Evolutionary conservation across 2,888 invertebrate genomes (phyloP).

Genomic region (Campoplex capitator): DNA sequence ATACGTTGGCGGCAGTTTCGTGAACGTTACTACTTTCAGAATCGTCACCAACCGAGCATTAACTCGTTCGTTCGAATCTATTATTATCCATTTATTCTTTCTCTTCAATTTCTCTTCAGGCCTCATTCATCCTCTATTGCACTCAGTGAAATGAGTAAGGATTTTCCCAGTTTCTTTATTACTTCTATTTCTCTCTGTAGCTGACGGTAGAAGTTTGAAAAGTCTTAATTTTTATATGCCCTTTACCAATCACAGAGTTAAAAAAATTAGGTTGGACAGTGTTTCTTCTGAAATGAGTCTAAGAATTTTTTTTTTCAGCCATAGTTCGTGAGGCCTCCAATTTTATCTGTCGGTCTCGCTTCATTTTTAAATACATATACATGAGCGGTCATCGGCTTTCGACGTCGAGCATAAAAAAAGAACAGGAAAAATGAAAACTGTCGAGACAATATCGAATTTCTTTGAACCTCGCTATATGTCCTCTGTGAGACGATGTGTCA

Average conservation of each 20-base stretch:
- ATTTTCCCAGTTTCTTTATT: slow-evolving; percentile 2
- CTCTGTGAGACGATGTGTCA: neutral
- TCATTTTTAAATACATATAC: slow-evolving; percentile 25
- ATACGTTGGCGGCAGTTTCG: slow-evolving; percentile 6
- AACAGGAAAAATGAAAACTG: neutral
- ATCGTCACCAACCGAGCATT: slow-evolving; percentile 56
- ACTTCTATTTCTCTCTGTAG: neutral
- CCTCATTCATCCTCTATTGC: slow-evolving; percentile 14
- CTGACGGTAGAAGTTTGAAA: neutral
- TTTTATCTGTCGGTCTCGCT: neutral
- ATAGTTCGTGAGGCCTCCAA: neutral
- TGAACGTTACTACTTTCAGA: slow-evolving; percentile 55
- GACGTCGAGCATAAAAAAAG: slow-evolving; percentile 7
- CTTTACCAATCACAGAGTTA: neutral
- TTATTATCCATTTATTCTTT: slow-evolving; percentile 58
- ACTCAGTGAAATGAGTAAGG: neutral
- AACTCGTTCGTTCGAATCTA: slow-evolving; percentile 50
- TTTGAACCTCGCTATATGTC: neutral
- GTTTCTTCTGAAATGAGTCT: neutral
- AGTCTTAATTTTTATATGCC: neutral
- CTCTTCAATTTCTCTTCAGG: slow-evolving; percentile 6
- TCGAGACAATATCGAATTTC: slow-evolving; percentile 12
- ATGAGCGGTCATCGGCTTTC: slow-evolving; percentile 30
- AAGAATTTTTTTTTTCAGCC: neutral
- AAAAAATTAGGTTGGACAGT: neutral